Percentiles rank a stretch among this genome's conserved stretches.
Conservation (phyloP, 1,140 invertebrate species). For the Aphidius ervi region DNA sequence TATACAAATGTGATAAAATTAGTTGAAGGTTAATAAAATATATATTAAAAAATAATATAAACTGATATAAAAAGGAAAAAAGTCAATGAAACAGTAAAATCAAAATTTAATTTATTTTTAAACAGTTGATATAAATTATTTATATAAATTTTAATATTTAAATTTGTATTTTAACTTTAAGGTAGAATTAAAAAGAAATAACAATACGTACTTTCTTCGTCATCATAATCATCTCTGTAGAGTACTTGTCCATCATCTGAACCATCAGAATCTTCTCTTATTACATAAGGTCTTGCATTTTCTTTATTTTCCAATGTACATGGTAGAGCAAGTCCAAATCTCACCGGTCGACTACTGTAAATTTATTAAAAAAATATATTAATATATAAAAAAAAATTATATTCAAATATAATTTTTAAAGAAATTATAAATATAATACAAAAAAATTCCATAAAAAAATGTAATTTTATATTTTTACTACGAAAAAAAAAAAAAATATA, state of each 20-base stretch:
- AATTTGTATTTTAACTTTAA: too few relatives aligned
- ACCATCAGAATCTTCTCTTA: conserved; percentile 61
- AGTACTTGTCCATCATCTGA: conserved; percentile 66
- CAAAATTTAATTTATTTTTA: too few relatives aligned
- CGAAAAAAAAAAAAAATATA: too few relatives aligned
- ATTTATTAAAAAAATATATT: conserved; percentile 21
- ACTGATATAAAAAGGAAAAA: too few relatives aligned
- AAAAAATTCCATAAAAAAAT: too few relatives aligned
- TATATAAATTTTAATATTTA: not conserved
- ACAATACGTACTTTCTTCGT: conserved; percentile 56
- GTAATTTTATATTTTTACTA: too few relatives aligned
- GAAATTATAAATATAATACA: too few relatives aligned
- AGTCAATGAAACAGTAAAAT: too few relatives aligned
- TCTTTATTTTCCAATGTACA: conserved; percentile 80
- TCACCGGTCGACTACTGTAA: conserved; percentile 70
- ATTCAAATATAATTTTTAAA: not conserved
- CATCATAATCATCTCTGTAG: conserved; percentile 74
- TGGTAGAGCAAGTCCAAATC: conserved; percentile 67
- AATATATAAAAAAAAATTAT: not conserved
- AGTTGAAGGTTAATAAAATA: too few relatives aligned
- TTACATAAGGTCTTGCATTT: conserved; percentile 73
- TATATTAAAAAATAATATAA: too few relatives aligned
- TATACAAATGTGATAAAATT: too few relatives aligned
- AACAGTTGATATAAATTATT: too few relatives aligned
- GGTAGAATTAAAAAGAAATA: not conserved